These are phyloP conservation scores for Keiferia lycopersicella DNA, from an alignment of 2,888 invertebrate genomes.

Conservation along the genomic window DNA sequence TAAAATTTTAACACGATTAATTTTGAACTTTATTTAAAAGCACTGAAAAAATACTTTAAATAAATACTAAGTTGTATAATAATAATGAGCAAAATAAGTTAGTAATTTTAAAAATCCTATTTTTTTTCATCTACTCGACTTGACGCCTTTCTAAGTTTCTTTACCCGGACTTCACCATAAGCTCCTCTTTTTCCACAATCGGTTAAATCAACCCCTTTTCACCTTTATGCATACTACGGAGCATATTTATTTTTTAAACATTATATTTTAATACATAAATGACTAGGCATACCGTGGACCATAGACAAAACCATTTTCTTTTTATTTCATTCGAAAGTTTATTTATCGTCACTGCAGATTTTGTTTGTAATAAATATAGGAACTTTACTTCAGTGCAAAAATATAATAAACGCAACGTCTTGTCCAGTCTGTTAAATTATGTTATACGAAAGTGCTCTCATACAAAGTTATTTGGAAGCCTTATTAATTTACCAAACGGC, in stretches of 20 bases:
- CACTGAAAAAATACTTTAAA: conserved; percentile 12
- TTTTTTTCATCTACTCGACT: conserved; percentile 21
- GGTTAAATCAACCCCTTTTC: background rate
- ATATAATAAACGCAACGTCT: conserved; percentile 46
- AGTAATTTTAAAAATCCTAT: conserved; percentile 22
- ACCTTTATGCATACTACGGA: background rate
- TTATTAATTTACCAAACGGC: conserved; percentile 60
- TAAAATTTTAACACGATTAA: conserved; percentile 17
- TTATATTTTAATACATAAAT: conserved; percentile 70
- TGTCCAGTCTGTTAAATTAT: conserved; percentile 33
- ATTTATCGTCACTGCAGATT: conserved; percentile 50
- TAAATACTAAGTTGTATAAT: conserved; percentile 9
- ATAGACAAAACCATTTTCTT: conserved; percentile 57
- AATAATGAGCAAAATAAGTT: conserved; percentile 24
- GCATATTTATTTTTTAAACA: conserved; percentile 39
- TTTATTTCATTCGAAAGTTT: conserved; percentile 33
- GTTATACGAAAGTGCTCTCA: conserved; percentile 48
- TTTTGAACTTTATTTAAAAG: conserved; percentile 20
- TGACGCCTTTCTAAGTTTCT: background rate
- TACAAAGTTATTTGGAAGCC: conserved; percentile 58
- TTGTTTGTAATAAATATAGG: conserved; percentile 73
- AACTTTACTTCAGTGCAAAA: conserved; percentile 76
- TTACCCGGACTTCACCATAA: background rate
- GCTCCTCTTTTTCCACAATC: conserved; percentile 2
- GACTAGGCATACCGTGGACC: conserved; percentile 78